These are phyloP conservation scores for Protonibea diacanthus DNA, from an alignment of 2,797 vertebrate species.

Conservation along the genomic window DNA sequence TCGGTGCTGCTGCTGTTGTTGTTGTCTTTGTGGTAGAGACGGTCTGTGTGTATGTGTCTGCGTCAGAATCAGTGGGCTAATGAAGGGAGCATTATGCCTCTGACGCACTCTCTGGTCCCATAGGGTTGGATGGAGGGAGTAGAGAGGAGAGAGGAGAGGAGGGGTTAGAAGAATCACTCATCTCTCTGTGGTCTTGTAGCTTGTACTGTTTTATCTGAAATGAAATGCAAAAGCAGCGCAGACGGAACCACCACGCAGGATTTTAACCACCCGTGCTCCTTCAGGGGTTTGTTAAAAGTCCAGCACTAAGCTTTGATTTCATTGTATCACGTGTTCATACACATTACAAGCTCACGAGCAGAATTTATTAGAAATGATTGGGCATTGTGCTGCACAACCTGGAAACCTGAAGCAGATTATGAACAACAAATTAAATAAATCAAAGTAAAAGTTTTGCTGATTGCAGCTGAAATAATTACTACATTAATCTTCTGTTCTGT, in stretches of 20 bases:
- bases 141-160: conserved; percentile 54
- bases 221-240: conserved; percentile 23
- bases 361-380: neutral
- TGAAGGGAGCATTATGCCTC: conserved; percentile 72
- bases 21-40: conserved; percentile 55
- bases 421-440: neutral
- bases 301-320: neutral
- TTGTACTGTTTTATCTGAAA: conserved; percentile 36
- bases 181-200: conserved; percentile 33
- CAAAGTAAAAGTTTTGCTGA: neutral
- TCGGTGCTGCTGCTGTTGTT: conserved; percentile 37
- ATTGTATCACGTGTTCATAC: neutral
- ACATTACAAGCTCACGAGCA: neutral
- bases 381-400: neutral
- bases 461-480: neutral
- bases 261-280: neutral
- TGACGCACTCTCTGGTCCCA: conserved; percentile 78
- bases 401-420: too few relatives aligned
- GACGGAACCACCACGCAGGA: neutral
- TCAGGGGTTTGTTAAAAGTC: neutral
- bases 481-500: neutral
- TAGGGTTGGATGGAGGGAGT: conserved; percentile 65
- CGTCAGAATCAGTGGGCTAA: conserved; percentile 74
- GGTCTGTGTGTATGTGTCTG: conserved; percentile 34
- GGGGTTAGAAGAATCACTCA: conserved; percentile 30